Base-by-base conservation (phyloP, 1,140 invertebrate species). In the Hypsibius dujardini region DNA sequence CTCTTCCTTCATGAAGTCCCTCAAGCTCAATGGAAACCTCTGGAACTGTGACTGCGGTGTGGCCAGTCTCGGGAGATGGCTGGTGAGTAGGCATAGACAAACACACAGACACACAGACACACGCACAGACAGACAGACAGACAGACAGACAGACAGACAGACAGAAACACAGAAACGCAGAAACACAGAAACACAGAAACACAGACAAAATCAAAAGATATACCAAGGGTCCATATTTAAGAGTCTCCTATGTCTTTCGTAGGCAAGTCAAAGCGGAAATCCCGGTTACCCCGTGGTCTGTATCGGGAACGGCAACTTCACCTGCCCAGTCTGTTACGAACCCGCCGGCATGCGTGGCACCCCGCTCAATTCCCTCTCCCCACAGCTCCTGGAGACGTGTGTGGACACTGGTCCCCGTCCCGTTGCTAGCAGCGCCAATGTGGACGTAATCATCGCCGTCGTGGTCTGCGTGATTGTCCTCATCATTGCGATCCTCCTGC, bases 381-480 rank as follows among this genome's bases (percentile, higher is more conserved):
- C 28, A 28, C 28, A 28, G 28, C 28, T 28, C 28, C 28, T 28
- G 28, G 28, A 28, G 28, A 28, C 28, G 28, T 28, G 28, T 28
- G 28, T 28, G 28, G 28, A 28, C 28, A 28, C 28, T 28, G 28
- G 28, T 28, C 28, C 28, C 28, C 28, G 28, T 28, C 28, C 28
- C 28, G 28, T 28, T 28, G 28, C 28, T 28, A 28, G 28, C 28
- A 28, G 28, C 28, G 62, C 62, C 42, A 67, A 67, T 42, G 42
- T 67, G 12, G 62, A 67, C 62, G 62, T 67, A 3, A 67, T 67
- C 7, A 67, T 67, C 7, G 62, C 62, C 62, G 62, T 67, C 12
- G 62, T 67, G 12, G 62, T 67, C 42, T 67, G 62, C 42, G 12
- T 67, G 12, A 67, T 67, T 15, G 62, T 67, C 12, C 62, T 67